Evolutionary conservation across 30 jellyfish, hydroid and myxozoan genomes (phyloP), one percentile per base, ranked within the genome.

Genomic region (Turritopsis rubra): DNA sequence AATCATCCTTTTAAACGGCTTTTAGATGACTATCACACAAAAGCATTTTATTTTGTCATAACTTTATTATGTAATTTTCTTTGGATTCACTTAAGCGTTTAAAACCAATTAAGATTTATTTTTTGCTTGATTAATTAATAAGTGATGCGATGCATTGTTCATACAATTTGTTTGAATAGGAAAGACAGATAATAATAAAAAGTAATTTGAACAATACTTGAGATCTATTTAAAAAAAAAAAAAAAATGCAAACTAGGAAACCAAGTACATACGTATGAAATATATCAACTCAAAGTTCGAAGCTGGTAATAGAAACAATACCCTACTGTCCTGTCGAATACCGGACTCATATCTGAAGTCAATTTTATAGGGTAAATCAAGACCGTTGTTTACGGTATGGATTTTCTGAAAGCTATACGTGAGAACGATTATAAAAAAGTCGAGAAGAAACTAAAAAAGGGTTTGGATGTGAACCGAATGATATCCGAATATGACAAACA

Each of bases 391-490:
- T 18, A 77, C 28, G 1, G 29, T 19, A 80, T 80, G 87, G 87
- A 80, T 77, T 22, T 80, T 65, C 66, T 80, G 28, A 80, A 66
- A 80, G 87, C 87, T 31, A 80, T 80, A 28, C 83, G 87, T n/a
- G 70, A 54, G 70, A 80, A 80, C 53, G 77, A 66, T 29, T 19
- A 53, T 54, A 23, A 52, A 53, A 53, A 80, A 80, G 87, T 80
- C 31, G 77, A 80, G 28, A 41, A 41, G 70, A 41, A 52, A 80
- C n/a, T 80, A 80, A 80, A 80, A 21, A 41, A 52, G 9, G 87
- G 87, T 0, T 52, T 20, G 65, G 66, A 80, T 16, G 75, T 68
- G 18, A 80, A 80, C 20, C 53, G 21, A 0, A 22, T 26, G 77
- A 66, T 80, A 16, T 8, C 54, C 25, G 87, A 80, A 8, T 80